These are phyloP conservation scores for Tribolium castaneum DNA, from an alignment of 1,140 invertebrate genomes.

Conservation along the genomic window DNA sequence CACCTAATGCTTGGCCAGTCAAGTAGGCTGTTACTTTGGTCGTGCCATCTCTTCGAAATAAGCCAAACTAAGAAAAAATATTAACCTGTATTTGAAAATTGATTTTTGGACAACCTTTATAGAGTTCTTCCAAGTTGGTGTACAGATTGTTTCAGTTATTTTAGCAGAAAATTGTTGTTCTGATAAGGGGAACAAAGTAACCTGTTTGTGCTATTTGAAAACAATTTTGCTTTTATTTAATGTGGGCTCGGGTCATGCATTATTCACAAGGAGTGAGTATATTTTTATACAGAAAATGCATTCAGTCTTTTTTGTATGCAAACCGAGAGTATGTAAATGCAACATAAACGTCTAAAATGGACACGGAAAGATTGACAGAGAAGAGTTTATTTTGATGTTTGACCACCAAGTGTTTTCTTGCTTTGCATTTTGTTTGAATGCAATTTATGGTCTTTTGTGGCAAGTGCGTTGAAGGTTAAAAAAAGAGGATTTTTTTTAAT, in stretches of 20 bases:
- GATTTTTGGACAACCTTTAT: neutral
- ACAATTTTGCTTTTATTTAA: neutral
- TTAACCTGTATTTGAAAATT: neutral
- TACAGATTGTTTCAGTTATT: neutral
- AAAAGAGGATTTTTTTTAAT: conserved; percentile 49
- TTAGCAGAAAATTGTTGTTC: neutral
- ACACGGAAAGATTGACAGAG: conserved; percentile 44
- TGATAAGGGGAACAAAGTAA: too few relatives aligned
- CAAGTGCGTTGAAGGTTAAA: neutral
- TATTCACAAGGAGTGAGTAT: neutral
- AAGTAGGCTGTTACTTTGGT: too few relatives aligned
- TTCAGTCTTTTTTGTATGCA: conserved; percentile 40
- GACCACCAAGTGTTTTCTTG: conserved; percentile 51
- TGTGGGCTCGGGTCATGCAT: neutral
- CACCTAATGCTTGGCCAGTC: too few relatives aligned
- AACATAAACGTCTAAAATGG: conserved; percentile 42
- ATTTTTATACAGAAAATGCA: neutral
- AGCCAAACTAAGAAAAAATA: neutral
- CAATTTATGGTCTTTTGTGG: conserved; percentile 47
- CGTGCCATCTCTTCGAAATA: neutral
- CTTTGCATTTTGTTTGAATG: conserved; percentile 36
- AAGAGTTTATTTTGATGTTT: conserved; percentile 57
- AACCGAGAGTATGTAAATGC: conserved; percentile 41
- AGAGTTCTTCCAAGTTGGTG: neutral
- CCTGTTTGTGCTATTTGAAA: neutral